A percentile compares a stretch with the other conserved stretches of the same genome.
These are phyloP conservation scores for Sceliomorpha sp. DNA, from an alignment of 2,888 invertebrate species.

Conservation along the genomic window DNA sequence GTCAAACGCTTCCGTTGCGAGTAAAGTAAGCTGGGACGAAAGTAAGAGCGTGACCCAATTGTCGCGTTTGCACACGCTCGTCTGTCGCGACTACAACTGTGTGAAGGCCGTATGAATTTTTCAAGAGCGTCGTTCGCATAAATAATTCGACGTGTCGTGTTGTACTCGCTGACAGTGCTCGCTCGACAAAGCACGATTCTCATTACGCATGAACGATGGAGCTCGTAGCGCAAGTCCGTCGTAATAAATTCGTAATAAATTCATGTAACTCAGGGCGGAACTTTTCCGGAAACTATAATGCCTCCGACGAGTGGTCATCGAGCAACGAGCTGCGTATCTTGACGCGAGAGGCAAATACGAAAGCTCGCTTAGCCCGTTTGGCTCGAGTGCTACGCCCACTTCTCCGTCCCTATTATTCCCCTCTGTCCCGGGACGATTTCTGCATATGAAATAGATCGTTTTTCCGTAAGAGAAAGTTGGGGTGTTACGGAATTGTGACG, in stretches of 20 bases:
- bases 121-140: conserved; percentile 42
- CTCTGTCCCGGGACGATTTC: too few relatives aligned
- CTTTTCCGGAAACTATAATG: conserved; percentile 51
- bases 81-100: conserved; percentile 11
- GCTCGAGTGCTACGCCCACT: too few relatives aligned
- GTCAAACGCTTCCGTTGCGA: too few relatives aligned
- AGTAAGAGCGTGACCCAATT: conserved; percentile 3
- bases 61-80: conserved; percentile 9
- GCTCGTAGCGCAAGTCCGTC: conserved; percentile 30
- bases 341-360: too few relatives aligned
- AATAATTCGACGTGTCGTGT: conserved; percentile 51
- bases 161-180: conserved; percentile 39
- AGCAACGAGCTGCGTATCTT: conserved; percentile 23
- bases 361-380: too few relatives aligned
- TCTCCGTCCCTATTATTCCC: too few relatives aligned
- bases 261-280: conserved; percentile 46
- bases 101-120: conserved; percentile 28
- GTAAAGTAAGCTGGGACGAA: too few relatives aligned
- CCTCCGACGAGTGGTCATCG: conserved; percentile 30
- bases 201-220: conserved; percentile 53
- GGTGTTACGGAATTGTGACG: too few relatives aligned
- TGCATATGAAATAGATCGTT: too few relatives aligned
- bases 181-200: conserved; percentile 51
- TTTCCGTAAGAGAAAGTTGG: too few relatives aligned
- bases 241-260: conserved; percentile 57